Percentiles rank a stretch among this genome's conserved stretches.
Evolutionary conservation across 2,797 vertebrate genomes (phyloP).

Genomic region (Hyperoplus immaculatus): DNA sequence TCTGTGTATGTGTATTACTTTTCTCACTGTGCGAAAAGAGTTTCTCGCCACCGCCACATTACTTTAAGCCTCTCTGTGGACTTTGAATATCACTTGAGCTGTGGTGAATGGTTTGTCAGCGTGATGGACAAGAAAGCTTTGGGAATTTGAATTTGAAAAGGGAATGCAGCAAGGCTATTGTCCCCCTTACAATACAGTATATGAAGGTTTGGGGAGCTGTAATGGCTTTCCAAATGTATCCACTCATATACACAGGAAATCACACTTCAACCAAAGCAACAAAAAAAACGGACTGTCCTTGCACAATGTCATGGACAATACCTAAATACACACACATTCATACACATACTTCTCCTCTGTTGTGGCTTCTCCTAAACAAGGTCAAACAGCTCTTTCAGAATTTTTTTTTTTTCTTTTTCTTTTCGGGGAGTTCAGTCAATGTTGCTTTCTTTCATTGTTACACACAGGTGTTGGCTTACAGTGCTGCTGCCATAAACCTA

Average conservation of each 20-base stretch:
- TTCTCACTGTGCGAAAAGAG: conserved; percentile 13
- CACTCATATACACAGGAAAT: conserved; percentile 48
- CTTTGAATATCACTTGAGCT: conserved; percentile 39
- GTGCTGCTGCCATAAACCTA: neutral
- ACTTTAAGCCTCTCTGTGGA: conserved; percentile 32
- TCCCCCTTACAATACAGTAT: conserved; percentile 60
- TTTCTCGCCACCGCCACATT: conserved; percentile 2
- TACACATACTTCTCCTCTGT: conserved; percentile 28
- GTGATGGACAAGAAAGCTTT: conserved; percentile 60
- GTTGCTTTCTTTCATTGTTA: conserved; percentile 12
- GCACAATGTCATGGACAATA: conserved; percentile 62
- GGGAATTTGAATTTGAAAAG: conserved; percentile 67
- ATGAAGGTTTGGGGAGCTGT: conserved; percentile 44
- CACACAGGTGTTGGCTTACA: conserved; percentile 30
- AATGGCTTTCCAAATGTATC: conserved; percentile 47
- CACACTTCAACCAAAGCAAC: conserved; percentile 28
- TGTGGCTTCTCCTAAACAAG: conserved; percentile 52
- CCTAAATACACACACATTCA: conserved; percentile 7
- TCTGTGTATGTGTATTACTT: neutral
- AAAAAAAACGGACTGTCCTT: conserved; percentile 61
- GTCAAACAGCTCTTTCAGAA: conserved; percentile 54
- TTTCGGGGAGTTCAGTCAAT: conserved; percentile 38
- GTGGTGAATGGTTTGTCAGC: conserved; percentile 43
- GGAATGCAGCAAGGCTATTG: conserved; percentile 52
- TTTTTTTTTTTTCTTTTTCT: neutral